Evolutionary conservation across 92 coral and sea anemone genomes (phyloP).

Genomic region (Porites evermanni): DNA sequence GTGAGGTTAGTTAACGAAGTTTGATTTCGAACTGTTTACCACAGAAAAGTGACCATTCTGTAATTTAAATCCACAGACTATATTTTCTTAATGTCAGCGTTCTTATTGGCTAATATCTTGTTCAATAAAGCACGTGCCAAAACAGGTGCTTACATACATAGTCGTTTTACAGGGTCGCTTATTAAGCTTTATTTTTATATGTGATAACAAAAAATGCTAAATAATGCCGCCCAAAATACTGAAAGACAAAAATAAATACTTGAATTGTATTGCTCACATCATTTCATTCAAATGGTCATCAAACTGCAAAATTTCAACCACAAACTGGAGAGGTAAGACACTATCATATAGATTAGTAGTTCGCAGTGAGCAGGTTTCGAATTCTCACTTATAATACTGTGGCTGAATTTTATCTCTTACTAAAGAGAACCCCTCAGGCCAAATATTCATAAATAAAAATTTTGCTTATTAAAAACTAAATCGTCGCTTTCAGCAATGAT

Average conservation of each 20-base stretch:
- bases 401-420: background rate
- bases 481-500: background rate
- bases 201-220: background rate
- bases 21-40: constrained; percentile 22
- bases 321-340: background rate
- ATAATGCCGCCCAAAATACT: background rate
- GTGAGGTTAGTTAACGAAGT: constrained; percentile 18
- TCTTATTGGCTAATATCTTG: constrained; percentile 34
- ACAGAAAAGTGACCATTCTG: constrained; percentile 30
- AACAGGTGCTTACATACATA: constrained; percentile 49
- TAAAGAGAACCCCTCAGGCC: background rate
- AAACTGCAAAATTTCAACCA: background rate
- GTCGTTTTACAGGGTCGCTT: constrained; percentile 12
- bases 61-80: constrained; percentile 10
- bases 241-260: background rate
- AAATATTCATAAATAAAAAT: background rate
- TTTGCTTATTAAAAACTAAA: background rate
- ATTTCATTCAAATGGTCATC: background rate
- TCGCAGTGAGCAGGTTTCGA: background rate
- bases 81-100: constrained; percentile 11
- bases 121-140: constrained; percentile 47
- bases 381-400: background rate
- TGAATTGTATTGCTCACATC: background rate
- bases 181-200: too few relatives aligned
- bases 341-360: background rate